A percentile compares a stretch with the other conserved stretches of the same genome.
phyloP scores from a whole-genome alignment of 2,888 invertebrate species.

The Parochlus steinenii region DNA sequence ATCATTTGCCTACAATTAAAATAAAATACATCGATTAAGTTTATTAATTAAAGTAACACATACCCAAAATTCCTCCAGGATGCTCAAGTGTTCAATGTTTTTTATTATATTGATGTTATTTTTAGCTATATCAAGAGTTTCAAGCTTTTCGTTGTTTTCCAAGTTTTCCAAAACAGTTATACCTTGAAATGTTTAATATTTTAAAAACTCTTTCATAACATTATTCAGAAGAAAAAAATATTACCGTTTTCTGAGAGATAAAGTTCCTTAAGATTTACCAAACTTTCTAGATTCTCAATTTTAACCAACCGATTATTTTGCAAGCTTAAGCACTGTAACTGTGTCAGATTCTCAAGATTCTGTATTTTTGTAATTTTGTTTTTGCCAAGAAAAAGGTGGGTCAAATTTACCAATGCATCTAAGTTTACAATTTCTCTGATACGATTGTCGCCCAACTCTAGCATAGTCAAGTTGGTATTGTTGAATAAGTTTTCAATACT shows the following conservation, averaged over 20 bases:
- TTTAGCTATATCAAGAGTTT: slow-evolving; percentile 79
- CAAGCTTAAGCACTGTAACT: slow-evolving; percentile 66
- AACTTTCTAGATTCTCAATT: slow-evolving; percentile 66
- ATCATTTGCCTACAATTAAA: slow-evolving; percentile 62
- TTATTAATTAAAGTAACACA: slow-evolving; percentile 19
- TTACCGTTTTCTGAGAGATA: slow-evolving; percentile 85
- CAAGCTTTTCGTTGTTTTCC: slow-evolving; percentile 46
- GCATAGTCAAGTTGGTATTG: slow-evolving; percentile 56
- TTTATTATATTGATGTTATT: slow-evolving; percentile 70
- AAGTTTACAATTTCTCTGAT: slow-evolving; percentile 79
- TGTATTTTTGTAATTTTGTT: slow-evolving; percentile 85
- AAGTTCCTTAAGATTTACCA: slow-evolving; percentile 64
- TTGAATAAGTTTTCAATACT: slow-evolving; percentile 78
- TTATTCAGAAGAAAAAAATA: slow-evolving; percentile 46
- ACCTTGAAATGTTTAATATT: slow-evolving; percentile 91
- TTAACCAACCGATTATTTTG: slow-evolving; percentile 80
- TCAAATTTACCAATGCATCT: slow-evolving; percentile 53
- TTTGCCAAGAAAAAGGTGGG: slow-evolving; percentile 76
- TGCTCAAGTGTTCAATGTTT: slow-evolving; percentile 54
- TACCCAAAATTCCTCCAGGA: slow-evolving; percentile 94
- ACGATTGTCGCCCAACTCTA: slow-evolving; percentile 93
- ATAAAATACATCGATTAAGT: slow-evolving; percentile 12
- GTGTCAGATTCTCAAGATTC: slow-evolving; percentile 53
- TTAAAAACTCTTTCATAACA: slow-evolving; percentile 58
- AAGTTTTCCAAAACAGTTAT: slow-evolving; percentile 64